Percentiles rank a stretch among this genome's conserved stretches.
phyloP scores from a whole-genome alignment of 2,113 vertebrate genomes.

The Conger conger region DNA sequence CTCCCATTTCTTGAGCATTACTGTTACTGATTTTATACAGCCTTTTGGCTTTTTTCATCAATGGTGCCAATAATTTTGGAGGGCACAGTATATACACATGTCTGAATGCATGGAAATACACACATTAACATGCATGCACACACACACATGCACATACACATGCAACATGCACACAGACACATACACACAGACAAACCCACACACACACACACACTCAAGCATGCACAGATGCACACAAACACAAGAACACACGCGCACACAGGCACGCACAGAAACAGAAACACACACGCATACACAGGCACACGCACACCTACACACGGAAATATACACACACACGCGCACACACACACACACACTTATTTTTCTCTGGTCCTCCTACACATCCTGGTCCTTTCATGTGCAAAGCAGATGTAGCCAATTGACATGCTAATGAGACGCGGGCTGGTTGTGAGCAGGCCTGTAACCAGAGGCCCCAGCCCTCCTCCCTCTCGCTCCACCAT shows the following conservation, averaged over 20 bases:
- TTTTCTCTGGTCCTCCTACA: conserved; percentile 67
- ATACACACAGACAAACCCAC: too few relatives aligned
- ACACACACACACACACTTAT: conserved; percentile 5
- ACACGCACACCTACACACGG: background rate
- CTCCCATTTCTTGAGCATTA: too few relatives aligned
- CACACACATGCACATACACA: background rate
- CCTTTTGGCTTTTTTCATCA: too few relatives aligned
- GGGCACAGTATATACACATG: too few relatives aligned
- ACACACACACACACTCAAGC: background rate
- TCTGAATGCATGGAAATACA: too few relatives aligned
- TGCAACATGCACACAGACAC: background rate
- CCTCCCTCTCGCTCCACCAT: conserved; percentile 24
- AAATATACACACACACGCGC: background rate
- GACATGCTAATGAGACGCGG: conserved; percentile 85
- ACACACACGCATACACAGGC: background rate
- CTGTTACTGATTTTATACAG: too few relatives aligned
- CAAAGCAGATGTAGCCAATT: conserved; percentile 84
- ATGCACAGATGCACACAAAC: background rate
- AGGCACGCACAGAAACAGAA: background rate
- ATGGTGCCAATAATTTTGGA: too few relatives aligned
- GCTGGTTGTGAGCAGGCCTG: conserved; percentile 67
- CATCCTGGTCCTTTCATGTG: conserved; percentile 74
- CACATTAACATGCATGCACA: too few relatives aligned
- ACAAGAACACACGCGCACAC: background rate
- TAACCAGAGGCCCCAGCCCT: conserved; percentile 44